Percentiles rank a stretch among this genome's conserved stretches.
phyloP scores from a whole-genome alignment of 2,888 invertebrate species.

The Ligdia adustata region DNA sequence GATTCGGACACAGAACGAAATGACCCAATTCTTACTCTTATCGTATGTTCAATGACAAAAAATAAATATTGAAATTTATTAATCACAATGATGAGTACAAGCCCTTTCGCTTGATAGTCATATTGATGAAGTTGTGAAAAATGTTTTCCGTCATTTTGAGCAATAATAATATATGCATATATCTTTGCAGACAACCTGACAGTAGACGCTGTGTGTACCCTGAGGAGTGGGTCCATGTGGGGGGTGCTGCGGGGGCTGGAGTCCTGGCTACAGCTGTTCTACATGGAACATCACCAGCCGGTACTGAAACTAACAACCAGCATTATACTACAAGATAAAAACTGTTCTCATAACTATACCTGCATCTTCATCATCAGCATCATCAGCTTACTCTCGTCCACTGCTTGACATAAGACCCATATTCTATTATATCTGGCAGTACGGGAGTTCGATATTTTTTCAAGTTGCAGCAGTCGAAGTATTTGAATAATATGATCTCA shows the following conservation, averaged over 20 bases:
- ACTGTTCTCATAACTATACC: background rate
- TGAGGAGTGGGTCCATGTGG: constrained; percentile 86
- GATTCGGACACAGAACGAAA: background rate
- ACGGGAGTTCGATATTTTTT: background rate
- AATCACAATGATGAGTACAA: too few species aligned
- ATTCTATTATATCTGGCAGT: background rate
- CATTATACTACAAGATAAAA: background rate
- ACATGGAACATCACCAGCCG: constrained; percentile 52
- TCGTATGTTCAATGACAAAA: too few species aligned
- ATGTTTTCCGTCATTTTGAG: too few species aligned
- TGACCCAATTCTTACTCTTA: too few species aligned
- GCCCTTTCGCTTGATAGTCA: too few species aligned
- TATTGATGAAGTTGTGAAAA: too few species aligned
- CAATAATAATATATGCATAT: background rate
- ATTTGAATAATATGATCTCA: too few species aligned
- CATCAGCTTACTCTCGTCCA: background rate
- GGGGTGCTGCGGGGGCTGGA: constrained; percentile 94
- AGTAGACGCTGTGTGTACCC: constrained; percentile 39
- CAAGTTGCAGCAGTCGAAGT: background rate
- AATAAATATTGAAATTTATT: too few species aligned
- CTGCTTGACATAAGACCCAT: background rate
- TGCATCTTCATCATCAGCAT: too few species aligned
- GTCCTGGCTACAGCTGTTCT: constrained; percentile 91
- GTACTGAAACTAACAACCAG: background rate
- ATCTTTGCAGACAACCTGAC: constrained; percentile 58